Evolutionary conservation across 2,797 vertebrate species (phyloP).

Genomic region (Galaxias olidus): DNA sequence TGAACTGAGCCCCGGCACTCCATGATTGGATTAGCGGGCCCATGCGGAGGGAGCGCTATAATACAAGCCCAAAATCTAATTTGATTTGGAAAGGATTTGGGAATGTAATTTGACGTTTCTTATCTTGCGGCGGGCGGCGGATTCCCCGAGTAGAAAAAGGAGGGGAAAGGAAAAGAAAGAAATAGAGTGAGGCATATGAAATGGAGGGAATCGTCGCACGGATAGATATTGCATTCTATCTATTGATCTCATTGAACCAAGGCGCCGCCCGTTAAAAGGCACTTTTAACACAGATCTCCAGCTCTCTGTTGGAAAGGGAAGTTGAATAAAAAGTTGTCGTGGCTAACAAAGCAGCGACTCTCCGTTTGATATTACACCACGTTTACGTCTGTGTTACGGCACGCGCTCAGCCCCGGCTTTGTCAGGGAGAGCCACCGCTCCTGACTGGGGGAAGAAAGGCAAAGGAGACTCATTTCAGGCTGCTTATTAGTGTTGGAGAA

Average conservation of each 20-base stretch:
- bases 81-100: conserved; percentile 51
- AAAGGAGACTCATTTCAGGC: conserved; percentile 14
- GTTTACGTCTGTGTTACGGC: conserved; percentile 3
- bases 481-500: conserved; percentile 1
- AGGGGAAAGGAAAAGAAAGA: conserved; percentile 19
- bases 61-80: conserved; percentile 54
- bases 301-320: conserved; percentile 13
- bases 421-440: not conserved
- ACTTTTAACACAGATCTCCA: conserved; percentile 23
- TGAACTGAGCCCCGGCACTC: conserved; percentile 42
- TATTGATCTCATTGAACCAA: conserved; percentile 54
- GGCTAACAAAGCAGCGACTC: not conserved
- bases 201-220: conserved; percentile 4
- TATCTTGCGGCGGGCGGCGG: conserved; percentile 48
- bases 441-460: conserved; percentile 14
- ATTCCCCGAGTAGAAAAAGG: conserved; percentile 21
- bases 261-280: conserved; percentile 21
- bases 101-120: conserved; percentile 63
- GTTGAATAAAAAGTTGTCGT: conserved; percentile 20
- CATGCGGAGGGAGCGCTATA: conserved; percentile 32
- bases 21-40: conserved; percentile 63
- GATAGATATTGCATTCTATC: conserved; percentile 6
- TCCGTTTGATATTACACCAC: too few species aligned
- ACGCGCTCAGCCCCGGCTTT: conserved; percentile 11
- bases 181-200: conserved; percentile 20